These are phyloP conservation scores for Bombus polaris DNA, from an alignment of 1,140 invertebrate species.

Conservation along the genomic window DNA sequence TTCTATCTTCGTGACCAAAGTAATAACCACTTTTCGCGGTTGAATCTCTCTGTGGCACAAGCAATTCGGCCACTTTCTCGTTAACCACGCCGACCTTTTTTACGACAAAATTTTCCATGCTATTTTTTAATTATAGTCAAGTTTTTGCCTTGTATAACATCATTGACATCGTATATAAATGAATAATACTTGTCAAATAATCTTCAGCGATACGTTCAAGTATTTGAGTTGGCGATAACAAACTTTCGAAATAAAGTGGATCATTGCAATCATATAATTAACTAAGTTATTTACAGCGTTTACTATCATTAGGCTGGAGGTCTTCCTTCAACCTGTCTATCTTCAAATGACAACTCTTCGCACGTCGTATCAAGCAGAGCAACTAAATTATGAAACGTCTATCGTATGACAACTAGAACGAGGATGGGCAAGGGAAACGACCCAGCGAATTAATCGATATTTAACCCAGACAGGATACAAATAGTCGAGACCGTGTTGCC, in stretches of 20 bases:
- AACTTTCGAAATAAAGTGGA: not conserved
- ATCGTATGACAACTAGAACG: slow-evolving; percentile 66
- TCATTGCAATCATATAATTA: not conserved
- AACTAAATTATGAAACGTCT: slow-evolving; percentile 78
- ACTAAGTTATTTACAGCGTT: not conserved
- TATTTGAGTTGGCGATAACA: not conserved
- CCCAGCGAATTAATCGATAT: slow-evolving; percentile 71
- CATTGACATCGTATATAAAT: too few species aligned
- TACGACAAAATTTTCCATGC: slow-evolving; percentile 11
- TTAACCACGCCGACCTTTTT: not conserved
- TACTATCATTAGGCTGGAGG: not conserved
- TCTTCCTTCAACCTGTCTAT: not conserved
- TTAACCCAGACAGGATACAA: slow-evolving; percentile 61
- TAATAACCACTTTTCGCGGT: slow-evolving; percentile 62
- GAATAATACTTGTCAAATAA: too few species aligned
- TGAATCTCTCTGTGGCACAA: slow-evolving; percentile 40
- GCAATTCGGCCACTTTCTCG: slow-evolving; percentile 43
- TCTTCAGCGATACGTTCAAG: too few species aligned
- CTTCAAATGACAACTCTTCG: slow-evolving; percentile 54
- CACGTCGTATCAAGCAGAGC: slow-evolving; percentile 73
- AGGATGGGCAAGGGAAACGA: slow-evolving; percentile 44
- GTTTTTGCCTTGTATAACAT: accelerated
- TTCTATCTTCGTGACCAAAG: slow-evolving; percentile 58
- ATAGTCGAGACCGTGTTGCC: slow-evolving; percentile 28
- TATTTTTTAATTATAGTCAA: not conserved